Evolutionary conservation across 2,888 invertebrate genomes (phyloP), one percentile per base, ranked within the genome.

Genomic region (Drosophila neotestacea): DNA sequence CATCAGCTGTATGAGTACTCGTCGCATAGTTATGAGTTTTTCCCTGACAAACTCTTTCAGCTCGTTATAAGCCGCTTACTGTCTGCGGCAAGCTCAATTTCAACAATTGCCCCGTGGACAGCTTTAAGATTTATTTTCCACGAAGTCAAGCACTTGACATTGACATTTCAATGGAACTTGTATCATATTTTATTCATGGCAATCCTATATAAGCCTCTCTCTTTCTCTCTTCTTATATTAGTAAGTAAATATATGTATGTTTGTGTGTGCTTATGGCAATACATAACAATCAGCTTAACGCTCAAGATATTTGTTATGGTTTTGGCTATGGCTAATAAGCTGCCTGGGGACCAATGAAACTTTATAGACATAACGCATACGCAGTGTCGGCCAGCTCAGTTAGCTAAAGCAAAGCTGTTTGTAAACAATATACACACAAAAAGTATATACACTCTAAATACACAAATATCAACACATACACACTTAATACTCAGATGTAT

Each of bases 1-100:
- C 55, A 64, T 70, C 58, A 70, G 44, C 70, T 74, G 77, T 79
- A 85, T 32, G 42, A 56, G 42, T 56, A 11, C 42, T 44, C 27
- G 10, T 56, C 55, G 70, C 77, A 81, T 79, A 79, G 88, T 83
- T 88, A 83, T 88, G 87, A 81, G 71, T 74, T 73, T 82, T 61
- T 65, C 68, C 77, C 56, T 67, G 79, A 71, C 67, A 63, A 71
- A 72, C 82, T 59, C n/a, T 46, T 30, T 32, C 50, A 27, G 41
- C 54, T 65, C 58, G 56, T 56, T 84, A 48, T 63, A 83, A 83
- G 85, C 83, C 46, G 81, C 84, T 83, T 83, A 83, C 16, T 30
- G 54, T 64, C 61, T 61, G 64, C 63, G 66, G 39, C 38, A 46
- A 59, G 73, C 77, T 84, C 72, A 59, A 72, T 73, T 82, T 71